Evolutionary conservation across 1,140 invertebrate genomes (phyloP), one percentile per base, ranked within the genome.

Genomic region (Notospermus geniculatus): DNA sequence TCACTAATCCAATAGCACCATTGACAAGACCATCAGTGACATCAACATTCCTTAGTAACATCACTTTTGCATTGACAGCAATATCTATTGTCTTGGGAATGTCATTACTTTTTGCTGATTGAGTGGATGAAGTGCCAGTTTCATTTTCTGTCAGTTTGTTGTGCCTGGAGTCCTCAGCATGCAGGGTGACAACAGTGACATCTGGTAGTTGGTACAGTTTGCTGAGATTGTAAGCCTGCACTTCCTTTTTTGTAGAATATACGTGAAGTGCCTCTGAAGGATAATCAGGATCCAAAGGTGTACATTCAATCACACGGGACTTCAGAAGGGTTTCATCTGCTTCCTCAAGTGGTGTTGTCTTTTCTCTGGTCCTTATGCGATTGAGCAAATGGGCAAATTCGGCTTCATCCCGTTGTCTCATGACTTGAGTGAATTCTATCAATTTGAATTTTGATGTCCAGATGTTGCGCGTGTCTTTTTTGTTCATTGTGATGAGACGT

Each of bases 351-450:
- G 23, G 19, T 19, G 27, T 23, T 1, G 23, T 19, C 11, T 50
- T 15, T 22, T 43, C 25, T 23, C 50, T 45, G 22, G 27, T 36
- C 36, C 64, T 54, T 41, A 66, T 9, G 1, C 60, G 7, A 32
- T 63, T 66, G 5, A 66, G 25, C 41, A 59, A 50, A 30, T 46
- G 13, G 25, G 60, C 64, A 66, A 66, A 66, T 39, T 36, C 2
- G 1, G 25, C 57, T n/a, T n/a, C n/a, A n/a, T n/a, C n/a, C n/a
- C n/a, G n/a, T n/a, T n/a, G n/a, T n/a, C n/a, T n/a, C n/a, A 62
- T 62, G 1, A 59, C 32, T 53, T 60, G 59, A 22, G 22, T 57
- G 0, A 62, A n/a, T 30, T 15, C 19, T 13, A 57, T 50, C 13
- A 27, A 52, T 43, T 52, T 56, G 15, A 17, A 2, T 15, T 4